Evolutionary conservation across 2,113 vertebrate species (phyloP), one percentile per base, ranked within the genome.

Genomic region (Pachypanchax playfairii): DNA sequence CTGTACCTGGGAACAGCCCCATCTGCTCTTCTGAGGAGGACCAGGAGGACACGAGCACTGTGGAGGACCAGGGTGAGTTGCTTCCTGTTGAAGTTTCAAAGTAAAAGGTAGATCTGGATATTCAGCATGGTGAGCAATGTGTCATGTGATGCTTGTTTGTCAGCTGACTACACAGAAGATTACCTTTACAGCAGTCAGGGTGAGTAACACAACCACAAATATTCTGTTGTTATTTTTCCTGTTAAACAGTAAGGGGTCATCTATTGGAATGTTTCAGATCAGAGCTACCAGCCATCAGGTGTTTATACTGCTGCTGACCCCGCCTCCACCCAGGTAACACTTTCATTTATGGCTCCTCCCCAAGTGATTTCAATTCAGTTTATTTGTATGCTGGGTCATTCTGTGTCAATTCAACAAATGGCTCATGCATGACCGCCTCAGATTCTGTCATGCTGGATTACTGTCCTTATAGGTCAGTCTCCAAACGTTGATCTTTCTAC

Each of bases 91-190:
- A n/a, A 21, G 2, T 58, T 67, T 20, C 20, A 55, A 35, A 49
- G 14, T 55, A 49, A 55, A 60, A 38, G 29, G 14, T 6, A 14
- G 22, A 28, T 20, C 12, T 24, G 33, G 10, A 22, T n/a, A n/a
- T n/a, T n/a, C n/a, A n/a, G n/a, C n/a, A n/a, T n/a, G n/a, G 42
- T 20, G 11, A 2, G 8, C 11, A 22, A 44, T n/a, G 9, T 60
- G 70, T 2, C 9, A 13, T 29, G 26, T 17, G 18, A 33, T 49
- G 4, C 29, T 1, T 67, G n/a, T 84, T 36, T 67, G 24, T 65
- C 42, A 98, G 96, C 90, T 0, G 93, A 93, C 53, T 96, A 93
- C 75, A 73, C 89, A 2, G 94, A 93, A 67, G 94, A 95, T 6
- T 97, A 91, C 82, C 74, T 94, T 33, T 97, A 93, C 75, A 65